phyloP scores from a whole-genome alignment of 2,888 invertebrate genomes.

The Allophyes oxyacanthae region DNA sequence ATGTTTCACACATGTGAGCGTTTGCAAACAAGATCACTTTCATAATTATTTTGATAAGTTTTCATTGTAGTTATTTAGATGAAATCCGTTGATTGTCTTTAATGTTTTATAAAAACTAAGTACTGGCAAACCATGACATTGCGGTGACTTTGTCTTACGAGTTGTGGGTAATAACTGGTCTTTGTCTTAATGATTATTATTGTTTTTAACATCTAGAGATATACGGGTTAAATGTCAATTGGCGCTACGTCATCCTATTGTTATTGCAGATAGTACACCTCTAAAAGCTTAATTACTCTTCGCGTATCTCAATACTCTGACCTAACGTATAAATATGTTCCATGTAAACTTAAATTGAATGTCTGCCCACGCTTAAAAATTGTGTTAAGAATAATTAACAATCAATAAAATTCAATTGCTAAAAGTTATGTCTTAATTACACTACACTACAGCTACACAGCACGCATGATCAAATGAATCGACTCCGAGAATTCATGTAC shows the following conservation, averaged over 20 bases:
- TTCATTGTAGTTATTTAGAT: constrained; percentile 35
- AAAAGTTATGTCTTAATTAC: constrained; percentile 29
- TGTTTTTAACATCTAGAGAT: constrained; percentile 59
- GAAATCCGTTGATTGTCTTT: constrained; percentile 26
- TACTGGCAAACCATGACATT: constrained; percentile 49
- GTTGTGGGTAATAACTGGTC: constrained; percentile 45
- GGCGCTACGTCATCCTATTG: constrained; percentile 56
- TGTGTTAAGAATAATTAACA: constrained; percentile 12
- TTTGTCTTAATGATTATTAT: constrained; percentile 48
- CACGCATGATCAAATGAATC: constrained; percentile 23
- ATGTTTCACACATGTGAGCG: constrained; percentile 35
- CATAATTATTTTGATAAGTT: constrained; percentile 47
- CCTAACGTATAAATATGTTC: background rate
- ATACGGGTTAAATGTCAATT: constrained; percentile 72
- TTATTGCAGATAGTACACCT: constrained; percentile 25
- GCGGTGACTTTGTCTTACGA: constrained; percentile 51
- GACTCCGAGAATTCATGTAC: constrained; percentile 19
- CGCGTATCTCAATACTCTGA: too few species aligned
- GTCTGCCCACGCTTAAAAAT: constrained; percentile 5
- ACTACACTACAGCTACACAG: constrained; percentile 14
- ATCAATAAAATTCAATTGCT: constrained; percentile 24
- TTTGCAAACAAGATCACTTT: constrained; percentile 42
- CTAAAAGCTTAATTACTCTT: background rate
- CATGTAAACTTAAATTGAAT: constrained; percentile 1
- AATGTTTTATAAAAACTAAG: constrained; percentile 22